These are phyloP conservation scores for Cepphus grylle DNA, from an alignment of 2,113 vertebrate genomes.

Conservation along the genomic window DNA sequence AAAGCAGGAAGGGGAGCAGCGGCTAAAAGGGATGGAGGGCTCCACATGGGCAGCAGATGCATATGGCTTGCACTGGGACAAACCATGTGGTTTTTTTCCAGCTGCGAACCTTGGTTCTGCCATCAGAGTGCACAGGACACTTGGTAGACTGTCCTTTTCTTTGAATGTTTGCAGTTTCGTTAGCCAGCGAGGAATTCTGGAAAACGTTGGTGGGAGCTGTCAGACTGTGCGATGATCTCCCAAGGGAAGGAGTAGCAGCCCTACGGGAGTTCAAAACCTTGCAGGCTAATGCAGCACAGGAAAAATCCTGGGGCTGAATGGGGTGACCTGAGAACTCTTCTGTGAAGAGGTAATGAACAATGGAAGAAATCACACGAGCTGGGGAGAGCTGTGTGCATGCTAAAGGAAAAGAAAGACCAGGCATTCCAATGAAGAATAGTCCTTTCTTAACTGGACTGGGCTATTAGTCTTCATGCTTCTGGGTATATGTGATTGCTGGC, in stretches of 20 bases:
- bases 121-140: not conserved
- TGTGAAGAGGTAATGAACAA: not conserved
- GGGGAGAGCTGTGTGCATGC: not conserved
- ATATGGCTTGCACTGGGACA: not conserved
- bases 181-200: not conserved
- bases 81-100: not conserved
- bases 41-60: slow-evolving; percentile 32
- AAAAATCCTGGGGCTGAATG: not conserved
- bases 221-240: not conserved
- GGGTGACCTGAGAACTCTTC: not conserved
- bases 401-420: not conserved
- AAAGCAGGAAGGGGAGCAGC: not conserved
- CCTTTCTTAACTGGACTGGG: not conserved
- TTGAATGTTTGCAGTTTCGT: not conserved
- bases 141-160: not conserved
- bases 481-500: not conserved
- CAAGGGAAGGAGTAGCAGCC: not conserved
- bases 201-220: not conserved
- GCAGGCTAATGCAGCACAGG: not conserved
- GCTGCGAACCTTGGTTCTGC: not conserved
- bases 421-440: not conserved
- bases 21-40: not conserved
- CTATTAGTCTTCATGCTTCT: not conserved
- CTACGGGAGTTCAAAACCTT: not conserved
- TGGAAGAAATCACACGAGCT: not conserved